These are phyloP conservation scores for Agonopterix subpropinquella DNA, from an alignment of 2,888 invertebrate genomes.

Conservation along the genomic window DNA sequence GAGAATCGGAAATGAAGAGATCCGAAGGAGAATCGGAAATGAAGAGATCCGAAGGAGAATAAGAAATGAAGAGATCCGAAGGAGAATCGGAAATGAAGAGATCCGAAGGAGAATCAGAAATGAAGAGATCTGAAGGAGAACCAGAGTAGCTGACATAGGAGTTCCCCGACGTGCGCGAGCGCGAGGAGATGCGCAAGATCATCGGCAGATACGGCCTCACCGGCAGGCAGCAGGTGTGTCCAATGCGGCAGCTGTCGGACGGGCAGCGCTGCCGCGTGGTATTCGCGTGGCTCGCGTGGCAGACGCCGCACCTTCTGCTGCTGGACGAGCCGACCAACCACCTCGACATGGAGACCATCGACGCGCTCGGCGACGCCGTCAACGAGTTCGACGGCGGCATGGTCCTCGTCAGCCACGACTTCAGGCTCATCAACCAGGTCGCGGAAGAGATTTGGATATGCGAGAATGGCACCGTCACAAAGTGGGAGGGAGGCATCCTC, in stretches of 20 bases:
- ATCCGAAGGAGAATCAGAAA: no score
- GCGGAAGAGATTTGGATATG: slow-evolving; percentile 99
- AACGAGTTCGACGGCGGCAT: slow-evolving; percentile 99
- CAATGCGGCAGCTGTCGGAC: slow-evolving; percentile 95
- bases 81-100: no score
- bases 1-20: no score
- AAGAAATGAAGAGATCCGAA: no score
- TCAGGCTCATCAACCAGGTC: slow-evolving; percentile 98
- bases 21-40: no score
- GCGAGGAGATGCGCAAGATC: no score
- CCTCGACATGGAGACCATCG: slow-evolving; percentile 98
- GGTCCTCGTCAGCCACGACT: slow-evolving; percentile 99
- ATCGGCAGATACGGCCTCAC: no score
- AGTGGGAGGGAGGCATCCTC: slow-evolving; percentile 98
- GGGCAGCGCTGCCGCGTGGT: slow-evolving; percentile 99
- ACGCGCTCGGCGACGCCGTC: slow-evolving; percentile 97
- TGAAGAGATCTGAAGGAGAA: no score
- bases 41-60: no score
- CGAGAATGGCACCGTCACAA: slow-evolving; percentile 95
- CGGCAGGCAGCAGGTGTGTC: slow-evolving; percentile 90
- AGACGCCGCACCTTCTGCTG: slow-evolving; percentile 94
- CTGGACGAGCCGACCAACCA: slow-evolving; percentile 93
- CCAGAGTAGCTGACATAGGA: no score
- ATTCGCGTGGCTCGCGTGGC: slow-evolving; percentile 99
- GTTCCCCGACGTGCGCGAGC: no score